Percentiles rank a stretch among this genome's conserved stretches.
Conservation (phyloP, 2,888 invertebrate species). For the Cheilosia vulpina region DNA sequence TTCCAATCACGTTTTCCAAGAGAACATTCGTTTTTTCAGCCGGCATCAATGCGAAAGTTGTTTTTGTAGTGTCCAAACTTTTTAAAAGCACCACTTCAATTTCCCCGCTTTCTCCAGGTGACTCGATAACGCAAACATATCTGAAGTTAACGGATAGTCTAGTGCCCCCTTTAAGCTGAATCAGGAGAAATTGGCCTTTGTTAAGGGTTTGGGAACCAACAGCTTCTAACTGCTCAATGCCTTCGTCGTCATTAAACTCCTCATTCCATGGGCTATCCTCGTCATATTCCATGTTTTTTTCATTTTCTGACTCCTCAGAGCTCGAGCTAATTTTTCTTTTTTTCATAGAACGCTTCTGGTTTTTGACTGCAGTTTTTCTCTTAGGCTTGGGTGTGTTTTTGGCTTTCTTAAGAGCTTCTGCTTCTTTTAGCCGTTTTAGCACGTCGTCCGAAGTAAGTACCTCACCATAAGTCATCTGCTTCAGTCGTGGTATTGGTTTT, state of each 20-base stretch:
- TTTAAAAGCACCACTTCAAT: slow-evolving; percentile 33
- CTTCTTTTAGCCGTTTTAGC: not conserved
- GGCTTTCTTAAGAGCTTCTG: not conserved
- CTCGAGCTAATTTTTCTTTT: not conserved
- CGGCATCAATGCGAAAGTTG: slow-evolving; percentile 28
- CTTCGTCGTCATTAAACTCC: slow-evolving; percentile 14
- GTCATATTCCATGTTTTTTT: not conserved
- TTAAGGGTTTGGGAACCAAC: slow-evolving; percentile 13
- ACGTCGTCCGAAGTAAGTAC: not conserved
- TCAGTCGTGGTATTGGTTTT: slow-evolving; percentile 11
- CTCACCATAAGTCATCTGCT: not conserved
- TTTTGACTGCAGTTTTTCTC: not conserved
- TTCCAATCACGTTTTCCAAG: not conserved
- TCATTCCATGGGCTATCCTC: slow-evolving; percentile 6
- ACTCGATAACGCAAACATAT: slow-evolving; percentile 37
- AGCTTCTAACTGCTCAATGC: slow-evolving; percentile 14
- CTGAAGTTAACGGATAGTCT: slow-evolving; percentile 15
- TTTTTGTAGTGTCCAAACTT: slow-evolving; percentile 24
- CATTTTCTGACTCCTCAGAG: not conserved
- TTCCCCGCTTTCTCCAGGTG: slow-evolving; percentile 13
- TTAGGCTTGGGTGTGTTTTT: not conserved
- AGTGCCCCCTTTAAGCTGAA: slow-evolving; percentile 21
- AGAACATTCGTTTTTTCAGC: slow-evolving; percentile 3
- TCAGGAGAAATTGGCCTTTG: slow-evolving; percentile 30
- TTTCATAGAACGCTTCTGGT: not conserved